These are phyloP conservation scores for Platalea minor DNA, from an alignment of 2,797 vertebrate species.

Conservation along the genomic window DNA sequence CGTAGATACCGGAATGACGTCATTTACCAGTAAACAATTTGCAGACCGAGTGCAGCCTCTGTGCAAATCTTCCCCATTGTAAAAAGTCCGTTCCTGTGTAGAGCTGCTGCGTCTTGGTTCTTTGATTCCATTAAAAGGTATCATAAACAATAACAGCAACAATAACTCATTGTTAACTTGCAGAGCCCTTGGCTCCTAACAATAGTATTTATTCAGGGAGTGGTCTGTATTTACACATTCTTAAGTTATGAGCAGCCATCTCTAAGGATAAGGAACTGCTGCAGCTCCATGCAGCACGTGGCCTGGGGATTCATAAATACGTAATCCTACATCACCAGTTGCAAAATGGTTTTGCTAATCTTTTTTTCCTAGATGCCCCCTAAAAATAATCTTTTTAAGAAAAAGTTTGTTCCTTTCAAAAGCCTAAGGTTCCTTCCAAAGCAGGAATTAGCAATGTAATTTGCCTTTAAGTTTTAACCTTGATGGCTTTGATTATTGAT, in stretches of 20 bases:
- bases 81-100: background rate
- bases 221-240: background rate
- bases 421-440: background rate
- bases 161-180: background rate
- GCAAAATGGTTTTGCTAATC: background rate
- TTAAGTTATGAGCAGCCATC: background rate
- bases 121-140: background rate
- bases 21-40: background rate
- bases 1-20: background rate
- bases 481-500: background rate
- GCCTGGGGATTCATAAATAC: background rate
- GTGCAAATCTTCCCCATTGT: background rate
- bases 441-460: background rate
- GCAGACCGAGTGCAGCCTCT: background rate
- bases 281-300: background rate
- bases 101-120: background rate
- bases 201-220: background rate
- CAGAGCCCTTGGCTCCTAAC: background rate
- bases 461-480: background rate
- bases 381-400: background rate
- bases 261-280: background rate
- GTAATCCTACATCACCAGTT: background rate
- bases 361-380: background rate
- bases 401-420: background rate
- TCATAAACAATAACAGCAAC: constrained; percentile 20